A percentile compares a stretch with the other conserved stretches of the same genome.
Evolutionary conservation across 2,888 invertebrate genomes (phyloP).

Genomic region (Aquatica leii): DNA sequence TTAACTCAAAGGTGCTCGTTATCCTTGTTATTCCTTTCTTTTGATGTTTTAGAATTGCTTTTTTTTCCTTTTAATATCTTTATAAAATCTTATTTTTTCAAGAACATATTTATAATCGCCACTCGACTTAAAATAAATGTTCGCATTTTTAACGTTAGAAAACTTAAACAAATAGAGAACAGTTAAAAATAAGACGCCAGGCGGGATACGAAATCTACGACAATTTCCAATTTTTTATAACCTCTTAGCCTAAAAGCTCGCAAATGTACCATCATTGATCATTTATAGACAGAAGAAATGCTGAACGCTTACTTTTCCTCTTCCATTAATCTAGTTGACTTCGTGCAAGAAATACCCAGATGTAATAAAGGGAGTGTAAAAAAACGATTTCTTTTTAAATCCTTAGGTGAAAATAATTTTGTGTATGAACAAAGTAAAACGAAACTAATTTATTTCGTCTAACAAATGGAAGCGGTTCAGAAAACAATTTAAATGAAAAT

Average conservation of each 20-base stretch:
- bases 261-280: constrained; percentile 38
- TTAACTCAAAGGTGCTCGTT: constrained; percentile 43
- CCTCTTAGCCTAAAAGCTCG: constrained; percentile 34
- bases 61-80: background rate
- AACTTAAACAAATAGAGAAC: too few relatives aligned
- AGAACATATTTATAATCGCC: too few relatives aligned
- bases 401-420: constrained; percentile 12
- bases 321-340: constrained; percentile 32
- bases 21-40: constrained; percentile 41
- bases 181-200: constrained; percentile 22
- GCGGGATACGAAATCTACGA: constrained; percentile 25
- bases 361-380: constrained; percentile 19
- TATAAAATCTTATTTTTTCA: background rate
- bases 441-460: constrained; percentile 27
- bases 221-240: constrained; percentile 31
- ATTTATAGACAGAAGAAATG: constrained; percentile 35
- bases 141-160: background rate
- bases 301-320: constrained; percentile 15
- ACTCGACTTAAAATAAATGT: background rate
- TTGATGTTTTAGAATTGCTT: constrained; percentile 26
- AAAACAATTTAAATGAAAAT: constrained; percentile 34
- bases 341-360: constrained; percentile 20
- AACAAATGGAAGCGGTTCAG: constrained; percentile 27
- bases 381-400: constrained; percentile 8
- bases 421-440: constrained; percentile 14